Base-by-base conservation (phyloP, 53 echinoderm and acorn worm species). In the Paracentrotus lividus region DNA sequence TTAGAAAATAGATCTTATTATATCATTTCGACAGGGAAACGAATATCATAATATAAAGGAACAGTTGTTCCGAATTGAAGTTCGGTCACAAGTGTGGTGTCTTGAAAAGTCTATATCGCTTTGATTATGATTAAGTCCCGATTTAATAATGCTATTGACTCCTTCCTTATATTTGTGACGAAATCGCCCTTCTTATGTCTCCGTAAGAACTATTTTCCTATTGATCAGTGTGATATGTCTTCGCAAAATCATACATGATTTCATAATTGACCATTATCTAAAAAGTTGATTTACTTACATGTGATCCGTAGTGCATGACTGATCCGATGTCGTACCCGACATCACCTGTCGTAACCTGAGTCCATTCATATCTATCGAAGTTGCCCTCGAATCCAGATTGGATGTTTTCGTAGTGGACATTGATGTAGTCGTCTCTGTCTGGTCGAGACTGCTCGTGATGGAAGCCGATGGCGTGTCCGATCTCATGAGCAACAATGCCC, bases 361-460 rank as follows among this genome's bases (percentile, higher is more conserved):
- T 77, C 43, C 59, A 33, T 29, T 15, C 6, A 42, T 67, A 89
- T 61, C 90, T 94, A 26, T 16, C 51, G 77, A 96, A 97, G 53
- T 97, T 94, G 87, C 57, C 68, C 31, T 84, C 84, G 18, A 61
- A 94, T 10, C 93, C 78, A 7, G 58, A 26, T 8, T 88, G 33
- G 72, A 98, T 88, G 93, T 98, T 98, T 32, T 94, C 95, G 21
- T 64, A 86, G 92, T 94, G 88, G 23, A 98, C 90, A 18, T 93
- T 94, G 57, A 98, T 93, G 93, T 93, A 95, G 7, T 96, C 92
- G 64, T 98, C 95, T 64, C 98, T 90, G 90, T 98, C 98, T 85
- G 97, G 98, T 43, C 98, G 97, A 93, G 95, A 97, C 58, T 98
- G 98, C 76, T 98, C 98, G 96, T 98, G 98, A 94, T 96, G 96